Base-by-base conservation (phyloP, 2,797 vertebrate species). In the Perdix hodgsoniae region DNA sequence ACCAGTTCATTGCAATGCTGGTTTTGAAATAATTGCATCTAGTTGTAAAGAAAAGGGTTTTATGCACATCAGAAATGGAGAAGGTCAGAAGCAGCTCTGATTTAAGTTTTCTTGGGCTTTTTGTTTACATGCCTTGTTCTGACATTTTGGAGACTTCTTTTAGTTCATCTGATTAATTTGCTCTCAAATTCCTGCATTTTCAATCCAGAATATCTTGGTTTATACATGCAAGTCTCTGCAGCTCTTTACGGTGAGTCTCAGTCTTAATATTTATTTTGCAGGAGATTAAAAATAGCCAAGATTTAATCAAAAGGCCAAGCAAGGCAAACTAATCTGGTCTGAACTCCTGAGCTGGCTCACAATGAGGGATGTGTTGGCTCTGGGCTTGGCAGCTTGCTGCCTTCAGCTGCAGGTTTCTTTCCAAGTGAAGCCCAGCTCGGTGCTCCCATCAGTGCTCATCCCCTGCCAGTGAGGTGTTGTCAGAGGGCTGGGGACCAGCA, bases 201-300 rank as follows among this genome's bases (percentile, higher is more conserved):
- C 80, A 73, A 88, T 83, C 52, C 0, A 8, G 65, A 70, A 16
- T 70, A 19, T 65, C 93, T 92, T 54, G 14, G 26, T 14, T 50
- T 31, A 35, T 59, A 21, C 65, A 0, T 29, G 11, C 57, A 80
- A 45, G 6, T 11, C 31, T 27, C 49, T 15, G 17, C 11, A 84
- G 52, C 61, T 78, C 71, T 66, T 77, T 4, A 23, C 82, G 84
- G 75, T 85, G 11, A 95, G 47, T 37, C 39, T 91, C 13, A 3
- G 64, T n/a, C 73, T 63, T 47, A 6, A 6, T 10, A 4, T 94
- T 91, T 61, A 29, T 78, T 83, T 83, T 88, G 14, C 33, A 14
- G 61, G 42, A 37, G 75, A 67, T 88, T 91, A 90, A 93, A 94
- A 95, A 88, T 57, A 87, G 27, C 87, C 76, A 50, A 31, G 83